Evolutionary conservation across 92 coral and sea anemone species (phyloP), one percentile per base, ranked within the genome.

Genomic region (Epizoanthus illoricatus): DNA sequence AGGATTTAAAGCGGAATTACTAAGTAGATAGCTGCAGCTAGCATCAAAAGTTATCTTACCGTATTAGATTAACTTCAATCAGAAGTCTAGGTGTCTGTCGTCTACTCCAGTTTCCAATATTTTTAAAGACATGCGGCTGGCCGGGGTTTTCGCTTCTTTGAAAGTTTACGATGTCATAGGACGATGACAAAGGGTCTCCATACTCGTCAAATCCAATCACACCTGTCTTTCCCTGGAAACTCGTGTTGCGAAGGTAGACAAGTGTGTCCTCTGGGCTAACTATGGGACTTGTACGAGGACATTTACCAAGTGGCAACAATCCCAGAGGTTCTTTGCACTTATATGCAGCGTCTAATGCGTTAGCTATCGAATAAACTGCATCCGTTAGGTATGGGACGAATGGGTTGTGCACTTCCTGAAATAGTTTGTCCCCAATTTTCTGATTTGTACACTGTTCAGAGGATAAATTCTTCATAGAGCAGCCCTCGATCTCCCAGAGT

Each of bases 101-200:
- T 39, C 91, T 84, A 24, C 75, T 76, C 96, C 96, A 92, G 20
- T 88, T 80, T 4, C 96, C 96, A 10, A 92, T 92, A 20, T 75
- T 76, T 10, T 78, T 80, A 74, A 88, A 83, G 11, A 86, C 81
- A 49, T 76, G 87, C 28, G 55, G 71, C n/a, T 55, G 52, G 24
- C 84, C 85, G 13, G 40, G 62, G 6, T 69, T 24, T 2, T 63
- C 57, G 58, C 65, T 66, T 58, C 63, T 79, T 39, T 86, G 81
- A 69, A 92, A 92, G 75, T 92, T 89, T 20, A 92, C 89, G 33
- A 92, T 79, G 70, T 92, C 95, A 86, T 92, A 92, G 16, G 78
- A 86, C 18, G 91, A 84, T 18, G 85, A 19, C 9, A 79, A 42
- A 2, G 92, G 95, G 54, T 89, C 92, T 2, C 95, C 95, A 69